Evolutionary conservation across 2,888 invertebrate genomes (phyloP), one percentile per base, ranked within the genome.

Genomic region (Bursaphelenchus okinawaensis): DNA sequence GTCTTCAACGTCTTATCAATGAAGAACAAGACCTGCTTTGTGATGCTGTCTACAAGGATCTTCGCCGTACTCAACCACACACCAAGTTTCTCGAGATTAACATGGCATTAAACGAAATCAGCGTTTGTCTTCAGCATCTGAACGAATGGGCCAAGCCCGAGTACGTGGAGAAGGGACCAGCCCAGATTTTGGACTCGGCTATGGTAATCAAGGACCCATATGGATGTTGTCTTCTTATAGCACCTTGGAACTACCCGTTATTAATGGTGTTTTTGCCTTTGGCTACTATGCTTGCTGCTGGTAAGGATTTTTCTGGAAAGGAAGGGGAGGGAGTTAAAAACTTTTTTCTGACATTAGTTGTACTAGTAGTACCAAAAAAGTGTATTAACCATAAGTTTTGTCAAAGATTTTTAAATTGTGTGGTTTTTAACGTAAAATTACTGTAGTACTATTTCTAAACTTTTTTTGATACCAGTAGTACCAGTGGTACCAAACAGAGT

Each of bases 211-310:
- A 89, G 72, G 94, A 96, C 77, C 95, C 96, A 24, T 52, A 51
- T 20, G 96, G 96, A 24, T 91, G 95, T 23, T 90, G 90, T 1
- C 87, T 98, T 4, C 82, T 87, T 52, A 84, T 87, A 69, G 92
- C 93, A 0, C 91, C 95, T 0, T 98, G 95, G 96, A 98, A 96
- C 86, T 96, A 95, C 85, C 95, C 96, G 0, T 82, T 95, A 24
- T 91, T 92, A 78, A 85, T 95, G 22, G 54, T 66, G 9, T 56
- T 72, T 29, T 52, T 68, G 56, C 73, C 73, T 9, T 52, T 73
- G 26, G 55, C 62, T 28, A 31, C 67, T 6, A 67, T 65, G 12
- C 26, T 73, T 9, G 72, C 69, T 19, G 75, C 73, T 7, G 72
- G 72, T 73, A 50, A 28, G 63, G 22, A n/a, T 23, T n/a, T 7